phyloP scores from a whole-genome alignment of 2,888 invertebrate species.

The Lissonota sp. region DNA sequence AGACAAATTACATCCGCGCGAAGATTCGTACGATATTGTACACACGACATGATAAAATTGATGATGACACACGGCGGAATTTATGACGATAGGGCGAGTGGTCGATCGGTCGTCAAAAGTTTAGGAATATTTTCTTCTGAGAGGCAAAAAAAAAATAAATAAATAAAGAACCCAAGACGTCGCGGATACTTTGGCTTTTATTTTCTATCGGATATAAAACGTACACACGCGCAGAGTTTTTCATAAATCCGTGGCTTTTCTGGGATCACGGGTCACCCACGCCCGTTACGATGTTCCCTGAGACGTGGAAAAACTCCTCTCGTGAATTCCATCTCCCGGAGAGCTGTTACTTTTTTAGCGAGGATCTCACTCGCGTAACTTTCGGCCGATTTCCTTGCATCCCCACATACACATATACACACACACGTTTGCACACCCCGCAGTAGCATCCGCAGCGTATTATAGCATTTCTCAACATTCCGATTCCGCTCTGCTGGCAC shows the following conservation, averaged over 20 bases:
- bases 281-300: too few species aligned
- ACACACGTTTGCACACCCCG: neutral
- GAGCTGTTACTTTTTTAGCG: neutral
- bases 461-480: slow-evolving; percentile 25
- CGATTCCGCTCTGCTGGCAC: slow-evolving; percentile 44
- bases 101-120: slow-evolving; percentile 12
- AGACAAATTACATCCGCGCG: slow-evolving; percentile 39
- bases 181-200: neutral
- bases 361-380: neutral
- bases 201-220: neutral
- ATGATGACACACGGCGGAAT: slow-evolving; percentile 16
- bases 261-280: neutral
- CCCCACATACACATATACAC: too few species aligned
- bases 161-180: neutral
- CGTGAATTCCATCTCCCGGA: neutral
- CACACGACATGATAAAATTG: neutral
- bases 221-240: neutral
- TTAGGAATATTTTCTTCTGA: neutral
- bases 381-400: neutral
- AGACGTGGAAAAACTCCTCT: neutral
- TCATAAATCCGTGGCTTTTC: neutral
- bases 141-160: slow-evolving; percentile 2
- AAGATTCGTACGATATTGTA: slow-evolving; percentile 5
- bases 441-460: slow-evolving; percentile 5
- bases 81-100: neutral